phyloP scores from a whole-genome alignment of 2,888 invertebrate genomes.

The Stenotaenia linearis region DNA sequence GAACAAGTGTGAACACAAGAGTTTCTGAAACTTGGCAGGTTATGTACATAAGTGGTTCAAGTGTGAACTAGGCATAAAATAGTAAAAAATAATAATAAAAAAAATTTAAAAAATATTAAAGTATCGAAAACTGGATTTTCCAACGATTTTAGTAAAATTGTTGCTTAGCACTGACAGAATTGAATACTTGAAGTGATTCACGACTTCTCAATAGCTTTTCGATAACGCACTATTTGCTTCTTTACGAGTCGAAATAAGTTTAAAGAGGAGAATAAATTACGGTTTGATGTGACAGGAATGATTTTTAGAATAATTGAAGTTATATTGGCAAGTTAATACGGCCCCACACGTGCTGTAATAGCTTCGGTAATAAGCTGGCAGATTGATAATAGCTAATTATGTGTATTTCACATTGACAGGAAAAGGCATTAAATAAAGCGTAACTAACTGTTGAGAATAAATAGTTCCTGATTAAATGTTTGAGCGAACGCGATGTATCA shows the following conservation, averaged over 20 bases:
- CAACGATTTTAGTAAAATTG: too few species aligned
- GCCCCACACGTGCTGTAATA: background rate
- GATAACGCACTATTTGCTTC: background rate
- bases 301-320: background rate
- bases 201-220: conserved; percentile 2
- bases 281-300: background rate
- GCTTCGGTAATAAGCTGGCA: background rate
- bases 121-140: too few species aligned
- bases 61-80: too few species aligned
- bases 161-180: background rate
- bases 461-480: background rate
- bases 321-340: background rate
- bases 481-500: background rate
- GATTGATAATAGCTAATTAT: conserved; percentile 19
- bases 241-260: background rate
- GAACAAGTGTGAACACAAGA: too few species aligned
- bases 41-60: too few species aligned
- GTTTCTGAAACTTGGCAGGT: too few species aligned
- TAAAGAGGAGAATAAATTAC: conserved; percentile 7
- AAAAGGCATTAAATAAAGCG: conserved; percentile 4
- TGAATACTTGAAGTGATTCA: background rate
- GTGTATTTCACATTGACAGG: conserved; percentile 1
- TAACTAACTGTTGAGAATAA: conserved; percentile 5
- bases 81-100: background rate
- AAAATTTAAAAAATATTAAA: too few species aligned